Percentiles rank a stretch among this genome's conserved stretches.
Conservation (phyloP, 2,113 vertebrate species). For the Sinocyclocheilus anophthalmus region DNA sequence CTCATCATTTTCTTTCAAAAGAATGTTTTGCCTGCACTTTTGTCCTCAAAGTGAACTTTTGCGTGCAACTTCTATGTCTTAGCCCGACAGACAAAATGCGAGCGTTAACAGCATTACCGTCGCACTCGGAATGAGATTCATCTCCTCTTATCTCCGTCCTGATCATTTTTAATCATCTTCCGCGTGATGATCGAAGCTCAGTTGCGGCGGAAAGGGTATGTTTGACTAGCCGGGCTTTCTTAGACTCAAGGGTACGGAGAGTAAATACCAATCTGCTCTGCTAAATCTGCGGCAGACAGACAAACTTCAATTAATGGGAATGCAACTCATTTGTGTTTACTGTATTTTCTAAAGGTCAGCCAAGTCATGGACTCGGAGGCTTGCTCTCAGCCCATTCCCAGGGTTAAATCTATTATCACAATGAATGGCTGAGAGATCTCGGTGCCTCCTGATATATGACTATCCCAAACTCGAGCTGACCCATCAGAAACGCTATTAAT, state of each 20-base stretch:
- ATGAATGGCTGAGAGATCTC: conserved; percentile 88
- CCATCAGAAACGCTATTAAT: conserved; percentile 86
- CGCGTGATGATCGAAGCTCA: conserved; percentile 68
- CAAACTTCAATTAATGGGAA: conserved; percentile 86
- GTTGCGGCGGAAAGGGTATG: conserved; percentile 75
- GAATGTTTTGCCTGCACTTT: conserved; percentile 44
- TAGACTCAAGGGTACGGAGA: conserved; percentile 82
- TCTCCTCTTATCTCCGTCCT: conserved; percentile 62
- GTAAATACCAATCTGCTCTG: conserved; percentile 87
- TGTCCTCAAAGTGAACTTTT: conserved; percentile 20
- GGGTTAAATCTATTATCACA: conserved; percentile 96
- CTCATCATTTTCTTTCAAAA: conserved; percentile 42
- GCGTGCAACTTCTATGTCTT: neutral
- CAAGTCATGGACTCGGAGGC: conserved; percentile 82
- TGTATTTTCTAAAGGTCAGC: conserved; percentile 88
- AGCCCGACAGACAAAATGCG: neutral
- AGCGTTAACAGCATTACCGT: conserved; percentile 57
- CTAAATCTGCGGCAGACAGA: conserved; percentile 81
- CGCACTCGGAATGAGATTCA: conserved; percentile 49
- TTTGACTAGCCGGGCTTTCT: conserved; percentile 78
- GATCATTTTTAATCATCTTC: conserved; percentile 72
- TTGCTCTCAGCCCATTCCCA: conserved; percentile 92
- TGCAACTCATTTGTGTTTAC: conserved; percentile 91
- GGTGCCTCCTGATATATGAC: conserved; percentile 87
- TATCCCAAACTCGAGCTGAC: conserved; percentile 86